Conservation (phyloP, 2,888 invertebrate genomes). For the Myopa testacea region DNA sequence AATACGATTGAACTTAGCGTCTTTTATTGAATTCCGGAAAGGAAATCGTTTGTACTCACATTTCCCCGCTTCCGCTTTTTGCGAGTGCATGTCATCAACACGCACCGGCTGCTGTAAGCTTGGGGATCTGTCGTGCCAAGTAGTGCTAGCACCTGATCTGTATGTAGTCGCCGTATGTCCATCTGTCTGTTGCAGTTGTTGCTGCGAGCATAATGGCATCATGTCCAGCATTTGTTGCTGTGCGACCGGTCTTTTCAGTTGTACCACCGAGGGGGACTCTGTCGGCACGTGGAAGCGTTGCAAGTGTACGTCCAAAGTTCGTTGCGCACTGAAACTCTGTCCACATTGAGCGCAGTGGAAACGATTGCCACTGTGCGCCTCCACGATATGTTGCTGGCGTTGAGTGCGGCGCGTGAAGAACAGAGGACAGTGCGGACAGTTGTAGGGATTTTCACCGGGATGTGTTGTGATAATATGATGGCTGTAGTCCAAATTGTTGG, state of each 20-base stretch:
- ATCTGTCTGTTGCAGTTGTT: conserved; percentile 10
- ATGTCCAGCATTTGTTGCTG: conserved; percentile 31
- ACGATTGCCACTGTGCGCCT: conserved; percentile 56
- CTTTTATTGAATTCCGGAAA: conserved; percentile 3
- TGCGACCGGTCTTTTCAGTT: conserved; percentile 24
- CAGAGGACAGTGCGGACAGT: conserved; percentile 59
- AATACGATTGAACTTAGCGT: background rate
- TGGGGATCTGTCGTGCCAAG: conserved; percentile 5
- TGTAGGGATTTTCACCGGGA: conserved; percentile 59
- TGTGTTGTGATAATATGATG: conserved; percentile 62
- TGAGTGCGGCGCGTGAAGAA: conserved; percentile 57
- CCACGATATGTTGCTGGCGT: conserved; percentile 59
- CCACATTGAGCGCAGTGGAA: conserved; percentile 63
- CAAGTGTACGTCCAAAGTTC: conserved; percentile 59
- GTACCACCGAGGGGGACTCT: conserved; percentile 25
- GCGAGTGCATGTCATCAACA: conserved; percentile 58
- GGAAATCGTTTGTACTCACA: conserved; percentile 46
- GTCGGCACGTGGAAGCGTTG: conserved; percentile 58
- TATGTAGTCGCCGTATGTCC: background rate
- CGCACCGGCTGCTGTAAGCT: conserved; percentile 49
- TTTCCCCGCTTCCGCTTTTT: conserved; percentile 49
- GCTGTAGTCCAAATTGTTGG: conserved; percentile 60
- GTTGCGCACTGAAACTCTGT: conserved; percentile 59
- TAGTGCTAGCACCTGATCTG: conserved; percentile 5
- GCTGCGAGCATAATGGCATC: background rate